Conservation (phyloP, 2,797 vertebrate species). For the Typhlichthys subterraneus region DNA sequence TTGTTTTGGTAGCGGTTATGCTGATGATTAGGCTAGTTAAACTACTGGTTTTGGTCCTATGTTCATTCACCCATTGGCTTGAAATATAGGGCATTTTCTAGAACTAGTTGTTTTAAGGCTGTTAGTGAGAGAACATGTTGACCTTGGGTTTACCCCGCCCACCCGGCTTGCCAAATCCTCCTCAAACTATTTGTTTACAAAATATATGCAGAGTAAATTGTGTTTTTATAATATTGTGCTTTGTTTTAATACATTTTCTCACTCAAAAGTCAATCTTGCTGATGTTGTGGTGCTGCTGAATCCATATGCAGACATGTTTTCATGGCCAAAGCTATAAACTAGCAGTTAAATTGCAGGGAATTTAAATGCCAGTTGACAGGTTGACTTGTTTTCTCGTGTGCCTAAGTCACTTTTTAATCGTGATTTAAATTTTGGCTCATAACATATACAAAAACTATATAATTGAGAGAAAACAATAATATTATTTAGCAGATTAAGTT, state of each 20-base stretch:
- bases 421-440: no score
- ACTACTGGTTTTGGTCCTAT: background rate
- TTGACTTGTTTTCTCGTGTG: slow-evolving; percentile 34
- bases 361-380: slow-evolving; percentile 7
- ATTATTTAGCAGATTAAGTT: no score
- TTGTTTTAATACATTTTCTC: background rate
- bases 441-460: no score
- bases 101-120: background rate
- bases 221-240: background rate
- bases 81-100: background rate
- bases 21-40: background rate
- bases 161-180: no score
- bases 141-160: no score
- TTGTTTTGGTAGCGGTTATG: background rate
- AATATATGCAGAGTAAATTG: background rate
- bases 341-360: slow-evolving; percentile 30
- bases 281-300: background rate
- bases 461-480: no score
- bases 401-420: no score
- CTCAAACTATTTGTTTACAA: no score
- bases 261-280: slow-evolving; percentile 6
- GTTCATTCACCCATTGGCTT: background rate
- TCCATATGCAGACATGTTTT: slow-evolving; percentile 8
- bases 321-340: background rate
- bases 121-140: background rate